These are phyloP conservation scores for Holocentrus rufus DNA, from an alignment of 2,797 vertebrate species.

Conservation along the genomic window DNA sequence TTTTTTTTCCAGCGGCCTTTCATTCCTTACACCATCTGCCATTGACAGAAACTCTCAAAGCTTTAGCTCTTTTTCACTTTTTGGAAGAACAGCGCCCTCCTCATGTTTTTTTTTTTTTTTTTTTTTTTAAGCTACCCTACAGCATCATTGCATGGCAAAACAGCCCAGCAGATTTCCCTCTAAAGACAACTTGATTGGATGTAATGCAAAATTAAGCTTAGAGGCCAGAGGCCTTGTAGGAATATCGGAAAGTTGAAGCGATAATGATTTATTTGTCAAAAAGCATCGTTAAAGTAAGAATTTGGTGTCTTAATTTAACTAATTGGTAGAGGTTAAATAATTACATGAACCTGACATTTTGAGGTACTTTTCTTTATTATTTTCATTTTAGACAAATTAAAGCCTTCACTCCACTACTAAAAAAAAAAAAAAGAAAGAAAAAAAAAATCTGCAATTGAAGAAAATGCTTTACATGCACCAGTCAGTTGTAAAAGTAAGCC, in stretches of 20 bases:
- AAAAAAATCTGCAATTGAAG: too few relatives aligned
- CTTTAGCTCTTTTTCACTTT: constrained; percentile 30
- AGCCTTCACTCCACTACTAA: too few relatives aligned
- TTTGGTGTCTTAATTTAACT: constrained; percentile 2
- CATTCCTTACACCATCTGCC: background rate
- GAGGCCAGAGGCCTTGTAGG: constrained; percentile 27
- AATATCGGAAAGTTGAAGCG: constrained; percentile 28
- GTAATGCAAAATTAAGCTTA: constrained; percentile 8
- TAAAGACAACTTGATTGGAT: constrained; percentile 34
- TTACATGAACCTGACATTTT: too few relatives aligned
- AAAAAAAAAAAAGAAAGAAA: too few relatives aligned
- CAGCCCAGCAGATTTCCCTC: constrained; percentile 35
- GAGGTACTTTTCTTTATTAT: too few relatives aligned
- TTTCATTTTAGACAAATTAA: too few relatives aligned
- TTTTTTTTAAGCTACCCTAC: background rate
- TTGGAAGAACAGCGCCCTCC: constrained; percentile 29
- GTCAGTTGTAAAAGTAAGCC: too few relatives aligned
- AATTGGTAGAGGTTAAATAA: too few relatives aligned
- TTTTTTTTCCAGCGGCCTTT: constrained; percentile 15
- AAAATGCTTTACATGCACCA: too few relatives aligned
- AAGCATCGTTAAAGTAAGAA: too few relatives aligned
- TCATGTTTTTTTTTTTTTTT: constrained; percentile 8
- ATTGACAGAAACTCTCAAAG: constrained; percentile 31
- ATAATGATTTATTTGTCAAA: constrained; percentile 49
- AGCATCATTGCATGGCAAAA: constrained; percentile 32